phyloP scores from a whole-genome alignment of 2,797 vertebrate genomes.

The Phoxinus dragarum region DNA sequence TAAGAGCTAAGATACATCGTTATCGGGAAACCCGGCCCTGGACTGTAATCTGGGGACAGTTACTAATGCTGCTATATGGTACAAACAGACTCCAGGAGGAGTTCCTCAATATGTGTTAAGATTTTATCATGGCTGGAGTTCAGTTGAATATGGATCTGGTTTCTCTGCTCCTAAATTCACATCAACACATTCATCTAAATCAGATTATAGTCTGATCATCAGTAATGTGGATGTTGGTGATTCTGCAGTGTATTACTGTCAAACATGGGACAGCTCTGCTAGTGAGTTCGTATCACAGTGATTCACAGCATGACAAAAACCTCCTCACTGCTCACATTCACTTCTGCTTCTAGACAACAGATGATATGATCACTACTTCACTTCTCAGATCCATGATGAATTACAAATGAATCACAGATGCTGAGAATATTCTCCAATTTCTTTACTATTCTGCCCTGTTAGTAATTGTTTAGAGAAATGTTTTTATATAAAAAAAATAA shows the following conservation, averaged over 20 bases:
- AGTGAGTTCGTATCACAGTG: neutral
- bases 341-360: conserved; percentile 46
- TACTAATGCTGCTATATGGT: neutral
- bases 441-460: no score
- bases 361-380: neutral
- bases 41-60: conserved; percentile 65
- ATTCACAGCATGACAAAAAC: conserved; percentile 64
- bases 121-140: no score
- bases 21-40: no score
- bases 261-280: accelerated
- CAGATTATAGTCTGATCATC: conserved; percentile 55
- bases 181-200: conserved; percentile 49
- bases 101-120: conserved; percentile 9
- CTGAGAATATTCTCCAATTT: no score
- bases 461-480: accelerated
- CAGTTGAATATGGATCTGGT: conserved; percentile 56
- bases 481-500: no score
- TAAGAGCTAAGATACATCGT: no score
- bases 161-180: conserved; percentile 60
- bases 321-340: conserved; percentile 54
- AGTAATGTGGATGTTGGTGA: conserved; percentile 58
- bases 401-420: neutral
- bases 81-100: conserved; percentile 48
- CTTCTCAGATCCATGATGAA: neutral
- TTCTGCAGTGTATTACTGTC: conserved; percentile 57